Conservation (phyloP, 2,888 invertebrate genomes). For the Lithodes maja region DNA sequence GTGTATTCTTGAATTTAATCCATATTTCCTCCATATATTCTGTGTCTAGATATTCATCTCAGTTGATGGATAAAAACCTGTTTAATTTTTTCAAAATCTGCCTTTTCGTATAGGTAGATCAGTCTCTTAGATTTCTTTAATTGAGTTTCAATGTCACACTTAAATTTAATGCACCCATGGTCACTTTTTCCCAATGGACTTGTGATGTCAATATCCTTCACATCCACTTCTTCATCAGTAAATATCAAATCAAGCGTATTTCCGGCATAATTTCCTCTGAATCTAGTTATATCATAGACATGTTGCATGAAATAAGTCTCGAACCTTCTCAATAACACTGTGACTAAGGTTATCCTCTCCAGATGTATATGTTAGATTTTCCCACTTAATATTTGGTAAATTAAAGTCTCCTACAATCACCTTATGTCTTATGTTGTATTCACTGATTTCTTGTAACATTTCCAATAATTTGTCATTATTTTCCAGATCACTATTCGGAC, state of each 20-base stretch:
- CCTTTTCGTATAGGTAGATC: conserved; percentile 2
- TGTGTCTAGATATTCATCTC: background rate
- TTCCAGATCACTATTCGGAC: background rate
- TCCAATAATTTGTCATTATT: background rate
- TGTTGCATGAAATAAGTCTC: background rate
- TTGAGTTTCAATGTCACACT: conserved; percentile 5
- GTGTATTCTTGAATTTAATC: background rate
- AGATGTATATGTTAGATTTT: conserved; percentile 5
- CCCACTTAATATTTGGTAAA: conserved; percentile 3
- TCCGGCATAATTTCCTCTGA: background rate
- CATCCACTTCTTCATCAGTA: background rate
- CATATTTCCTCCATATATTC: background rate
- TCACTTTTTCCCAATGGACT: background rate
- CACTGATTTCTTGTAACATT: background rate
- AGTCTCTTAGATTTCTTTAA: conserved; percentile 1
- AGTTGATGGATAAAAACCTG: conserved; percentile 1
- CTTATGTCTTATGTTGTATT: background rate
- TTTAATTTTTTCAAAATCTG: conserved; percentile 1
- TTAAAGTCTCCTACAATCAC: background rate
- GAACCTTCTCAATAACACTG: conserved; percentile 2
- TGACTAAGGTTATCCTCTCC: background rate
- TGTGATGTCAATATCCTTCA: background rate
- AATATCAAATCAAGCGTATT: background rate
- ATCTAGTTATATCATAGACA: background rate
- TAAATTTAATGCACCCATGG: conserved; percentile 1